phyloP scores from a whole-genome alignment of 2,113 vertebrate species.

The Tetrao urogallus region DNA sequence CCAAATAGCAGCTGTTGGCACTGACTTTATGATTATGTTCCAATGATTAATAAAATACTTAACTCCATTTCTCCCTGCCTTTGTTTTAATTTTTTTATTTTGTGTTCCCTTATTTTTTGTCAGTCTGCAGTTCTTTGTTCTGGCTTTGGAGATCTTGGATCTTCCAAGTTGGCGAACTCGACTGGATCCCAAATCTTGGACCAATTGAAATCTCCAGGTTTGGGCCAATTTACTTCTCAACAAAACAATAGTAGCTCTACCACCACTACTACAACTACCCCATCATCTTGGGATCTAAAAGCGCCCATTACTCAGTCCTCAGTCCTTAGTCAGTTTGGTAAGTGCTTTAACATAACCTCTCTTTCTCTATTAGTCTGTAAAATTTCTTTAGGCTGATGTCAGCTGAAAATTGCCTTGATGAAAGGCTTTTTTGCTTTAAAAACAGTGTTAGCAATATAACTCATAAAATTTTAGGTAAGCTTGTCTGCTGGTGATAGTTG shows the following conservation, averaged over 20 bases:
- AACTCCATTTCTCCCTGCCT: background rate
- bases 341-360: constrained; percentile 64
- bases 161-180: constrained; percentile 81
- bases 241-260: constrained; percentile 73
- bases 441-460: background rate
- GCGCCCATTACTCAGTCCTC: constrained; percentile 75
- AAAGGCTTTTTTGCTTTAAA: background rate
- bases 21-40: background rate
- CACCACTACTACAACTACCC: constrained; percentile 47
- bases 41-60: background rate
- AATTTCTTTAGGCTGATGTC: background rate
- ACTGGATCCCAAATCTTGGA: constrained; percentile 86
- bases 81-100: background rate
- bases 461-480: background rate
- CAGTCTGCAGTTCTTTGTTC: constrained; percentile 91
- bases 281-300: constrained; percentile 84
- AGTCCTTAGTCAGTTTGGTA: constrained; percentile 87
- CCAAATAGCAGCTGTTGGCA: background rate
- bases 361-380: background rate
- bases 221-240: constrained; percentile 81
- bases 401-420: background rate
- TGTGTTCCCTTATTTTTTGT: background rate
- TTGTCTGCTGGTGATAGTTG: background rate
- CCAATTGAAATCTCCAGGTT: constrained; percentile 82
- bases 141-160: constrained; percentile 86